Conservation (phyloP, 2,113 vertebrate species). For the Nyctereutes procyonoides region DNA sequence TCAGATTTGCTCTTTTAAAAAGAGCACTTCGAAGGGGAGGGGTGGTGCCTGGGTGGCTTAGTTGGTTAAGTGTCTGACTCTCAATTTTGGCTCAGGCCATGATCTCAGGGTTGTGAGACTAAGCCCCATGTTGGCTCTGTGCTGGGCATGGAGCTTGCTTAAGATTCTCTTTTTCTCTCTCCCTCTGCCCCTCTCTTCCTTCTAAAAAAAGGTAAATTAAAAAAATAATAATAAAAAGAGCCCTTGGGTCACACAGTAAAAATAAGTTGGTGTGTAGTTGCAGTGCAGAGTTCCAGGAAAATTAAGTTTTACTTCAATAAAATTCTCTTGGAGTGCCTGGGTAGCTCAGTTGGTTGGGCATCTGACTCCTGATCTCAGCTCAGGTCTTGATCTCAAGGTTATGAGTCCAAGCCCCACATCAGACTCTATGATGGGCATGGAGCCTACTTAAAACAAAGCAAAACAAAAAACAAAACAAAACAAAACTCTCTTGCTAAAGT, state of each 20-base stretch:
- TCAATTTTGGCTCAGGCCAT: background rate
- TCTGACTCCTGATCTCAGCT: background rate
- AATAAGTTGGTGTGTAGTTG: background rate
- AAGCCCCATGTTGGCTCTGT: background rate
- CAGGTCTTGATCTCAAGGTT: background rate
- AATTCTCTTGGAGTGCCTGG: background rate
- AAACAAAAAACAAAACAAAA: background rate
- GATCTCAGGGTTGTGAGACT: background rate
- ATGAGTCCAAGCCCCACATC: background rate
- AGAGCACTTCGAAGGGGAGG: background rate
- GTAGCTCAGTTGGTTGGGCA: background rate
- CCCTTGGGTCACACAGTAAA: background rate
- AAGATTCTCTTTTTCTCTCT: background rate
- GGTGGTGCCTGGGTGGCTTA: background rate
- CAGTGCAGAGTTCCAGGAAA: background rate
- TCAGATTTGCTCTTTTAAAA: slow-evolving; percentile 4
- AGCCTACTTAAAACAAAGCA: background rate
- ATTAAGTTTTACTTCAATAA: slow-evolving; percentile 12
- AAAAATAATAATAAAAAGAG: background rate
- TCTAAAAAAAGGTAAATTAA: background rate
- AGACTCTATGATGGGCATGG: background rate
- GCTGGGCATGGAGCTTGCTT: background rate
- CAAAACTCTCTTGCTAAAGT: background rate
- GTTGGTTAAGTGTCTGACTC: background rate
- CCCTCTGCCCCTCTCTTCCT: background rate